Evolutionary conservation across 2,888 invertebrate genomes (phyloP), one percentile per base, ranked within the genome.

Genomic region (Acleris emargana): DNA sequence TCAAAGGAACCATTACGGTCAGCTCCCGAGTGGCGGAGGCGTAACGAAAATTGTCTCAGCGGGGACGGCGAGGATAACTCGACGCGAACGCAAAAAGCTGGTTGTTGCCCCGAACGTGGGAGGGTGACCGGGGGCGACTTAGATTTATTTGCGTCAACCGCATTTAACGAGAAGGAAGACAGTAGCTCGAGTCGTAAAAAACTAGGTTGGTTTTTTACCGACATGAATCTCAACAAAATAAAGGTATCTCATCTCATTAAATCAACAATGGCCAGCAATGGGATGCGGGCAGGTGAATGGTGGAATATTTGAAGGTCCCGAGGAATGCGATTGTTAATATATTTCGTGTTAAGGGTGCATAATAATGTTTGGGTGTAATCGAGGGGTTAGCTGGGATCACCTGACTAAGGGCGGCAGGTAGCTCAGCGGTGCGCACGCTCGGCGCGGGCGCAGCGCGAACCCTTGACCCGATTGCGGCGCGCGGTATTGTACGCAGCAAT

Each of bases 401-500:
- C 86, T 90, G 89, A 88, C 68, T 80, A 83, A 76, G 81, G 84
- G 86, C 85, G 71, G 64, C 61, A 71, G 67, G 64, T 69, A 62
- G 67, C 67, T 67, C 45, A 16, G 72, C 60, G 64, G 70, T 76
- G 76, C 76, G 76, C 73, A 64, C 75, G 73, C 74, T 73, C 76
- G 61, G 66, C 68, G 72, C 73, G 68, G 76, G 73, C 74, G 75
- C 76, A 64, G 67, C 68, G 72, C 82, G 80, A 79, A 88, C 89
- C 91, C 91, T 90, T 91, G 91, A 91, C 91, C 90, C 84, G 88
- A 86, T 87, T 91, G 88, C 81, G 80, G 84, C 82, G 81, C 81
- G 77, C 82, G 82, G 87, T 87, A 89, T 87, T 87, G 89, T 88
- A 89, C 89, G 87, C 91, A 91, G 92, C 91, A 91, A 89, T 91